Evolutionary conservation across 1,140 invertebrate species (phyloP).

Genomic region (Penaeus vannamei): DNA sequence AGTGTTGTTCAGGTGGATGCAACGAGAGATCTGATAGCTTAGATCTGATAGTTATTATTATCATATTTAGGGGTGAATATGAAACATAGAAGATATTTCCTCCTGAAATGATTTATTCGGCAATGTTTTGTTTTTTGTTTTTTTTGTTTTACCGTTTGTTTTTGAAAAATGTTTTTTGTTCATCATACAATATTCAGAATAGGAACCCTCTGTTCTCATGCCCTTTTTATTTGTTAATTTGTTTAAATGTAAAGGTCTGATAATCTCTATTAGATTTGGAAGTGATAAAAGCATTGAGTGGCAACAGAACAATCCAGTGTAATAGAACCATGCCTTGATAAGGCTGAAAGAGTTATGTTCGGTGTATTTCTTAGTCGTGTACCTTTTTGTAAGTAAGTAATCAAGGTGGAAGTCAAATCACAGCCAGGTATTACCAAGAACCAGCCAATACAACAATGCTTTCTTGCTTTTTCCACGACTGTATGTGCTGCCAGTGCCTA

Average conservation of each 20-base stretch:
- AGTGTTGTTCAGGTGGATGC: constrained; percentile 63
- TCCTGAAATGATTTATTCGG: not conserved
- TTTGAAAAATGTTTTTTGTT: not conserved
- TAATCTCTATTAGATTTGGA: too few relatives aligned
- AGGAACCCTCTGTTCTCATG: too few relatives aligned
- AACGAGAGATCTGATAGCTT: constrained; percentile 49
- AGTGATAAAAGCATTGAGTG: too few relatives aligned
- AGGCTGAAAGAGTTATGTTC: too few relatives aligned
- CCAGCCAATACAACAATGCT: constrained; percentile 57
- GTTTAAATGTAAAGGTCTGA: too few relatives aligned
- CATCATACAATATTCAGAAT: not conserved
- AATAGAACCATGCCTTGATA: too few relatives aligned
- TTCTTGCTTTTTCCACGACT: constrained; percentile 57
- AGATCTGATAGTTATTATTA: constrained; percentile 54
- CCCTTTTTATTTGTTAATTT: too few relatives aligned
- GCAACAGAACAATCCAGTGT: too few relatives aligned
- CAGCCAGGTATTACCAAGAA: constrained; percentile 38
- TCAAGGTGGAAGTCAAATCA: not conserved
- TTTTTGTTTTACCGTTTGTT: not conserved
- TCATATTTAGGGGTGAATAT: constrained; percentile 39
- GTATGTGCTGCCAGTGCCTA: constrained; percentile 65
- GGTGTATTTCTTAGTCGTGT: not conserved
- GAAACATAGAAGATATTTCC: constrained; percentile 30
- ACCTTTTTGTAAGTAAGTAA: constrained; percentile 31
- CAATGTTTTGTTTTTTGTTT: not conserved